Percentiles rank a stretch among this genome's conserved stretches.
These are phyloP conservation scores for Cerastis leucographa DNA, from an alignment of 2,888 invertebrate species.

Conservation along the genomic window DNA sequence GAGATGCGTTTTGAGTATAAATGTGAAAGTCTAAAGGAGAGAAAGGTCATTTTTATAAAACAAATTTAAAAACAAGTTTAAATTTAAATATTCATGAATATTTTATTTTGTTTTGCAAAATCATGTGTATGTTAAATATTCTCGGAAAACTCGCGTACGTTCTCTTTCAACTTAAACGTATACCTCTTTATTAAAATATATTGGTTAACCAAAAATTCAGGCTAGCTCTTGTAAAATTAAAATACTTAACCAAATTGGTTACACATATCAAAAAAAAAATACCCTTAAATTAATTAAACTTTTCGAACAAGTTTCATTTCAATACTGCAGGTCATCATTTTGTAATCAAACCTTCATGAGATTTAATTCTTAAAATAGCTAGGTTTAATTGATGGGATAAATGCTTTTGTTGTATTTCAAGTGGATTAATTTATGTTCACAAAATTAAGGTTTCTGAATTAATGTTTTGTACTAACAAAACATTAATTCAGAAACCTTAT, in stretches of 20 bases:
- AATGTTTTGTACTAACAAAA: background rate
- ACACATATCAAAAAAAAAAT: background rate
- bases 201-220: background rate
- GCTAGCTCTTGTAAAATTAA: background rate
- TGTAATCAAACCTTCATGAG: background rate
- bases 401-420: background rate
- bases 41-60: too few species aligned
- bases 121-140: background rate
- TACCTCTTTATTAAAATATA: background rate
- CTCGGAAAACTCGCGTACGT: background rate
- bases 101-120: background rate
- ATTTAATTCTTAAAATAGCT: background rate
- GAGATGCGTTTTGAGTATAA: too few species aligned
- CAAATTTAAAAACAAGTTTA: too few species aligned
- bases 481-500: too few species aligned
- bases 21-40: too few species aligned
- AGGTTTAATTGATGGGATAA: background rate
- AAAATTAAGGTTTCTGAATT: background rate
- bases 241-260: conserved; percentile 1
- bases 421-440: background rate
- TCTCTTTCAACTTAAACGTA: conserved; percentile 5
- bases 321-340: background rate
- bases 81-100: too few species aligned
- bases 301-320: background rate
- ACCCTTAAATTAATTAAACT: background rate